Conservation (phyloP, 2,797 vertebrate species). For the Apogon hyalosoma region DNA sequence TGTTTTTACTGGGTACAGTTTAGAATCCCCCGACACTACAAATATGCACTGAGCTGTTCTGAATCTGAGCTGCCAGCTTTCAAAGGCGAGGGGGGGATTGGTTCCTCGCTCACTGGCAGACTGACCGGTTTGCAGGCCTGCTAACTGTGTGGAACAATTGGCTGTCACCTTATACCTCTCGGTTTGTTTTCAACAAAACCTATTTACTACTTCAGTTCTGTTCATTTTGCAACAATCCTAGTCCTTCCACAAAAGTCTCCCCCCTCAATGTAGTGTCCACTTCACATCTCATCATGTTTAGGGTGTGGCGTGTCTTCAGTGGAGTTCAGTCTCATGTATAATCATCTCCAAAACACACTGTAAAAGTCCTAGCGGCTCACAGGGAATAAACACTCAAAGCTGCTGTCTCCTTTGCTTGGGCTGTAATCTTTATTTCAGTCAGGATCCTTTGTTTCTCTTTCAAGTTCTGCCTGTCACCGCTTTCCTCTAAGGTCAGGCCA, state of each 20-base stretch:
- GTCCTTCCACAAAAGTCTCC: not conserved
- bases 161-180: slow-evolving; percentile 6
- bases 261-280: slow-evolving; percentile 2
- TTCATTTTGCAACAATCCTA: not conserved
- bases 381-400: slow-evolving; percentile 25
- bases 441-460: slow-evolving; percentile 21
- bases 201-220: not conserved
- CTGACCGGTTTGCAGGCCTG: slow-evolving; percentile 24
- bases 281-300: slow-evolving; percentile 9
- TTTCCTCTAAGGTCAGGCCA: slow-evolving; percentile 21
- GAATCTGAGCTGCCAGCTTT: slow-evolving; percentile 59
- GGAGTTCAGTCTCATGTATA: slow-evolving; percentile 9
- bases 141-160: slow-evolving; percentile 19
- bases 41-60: slow-evolving; percentile 71
- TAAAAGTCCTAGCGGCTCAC: slow-evolving; percentile 13
- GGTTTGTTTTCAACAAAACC: slow-evolving; percentile 15
- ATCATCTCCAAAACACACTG: slow-evolving; percentile 13
- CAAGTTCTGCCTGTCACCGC: slow-evolving; percentile 29
- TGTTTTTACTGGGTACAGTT: slow-evolving; percentile 83
- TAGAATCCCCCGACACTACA: slow-evolving; percentile 70
- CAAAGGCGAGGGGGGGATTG: slow-evolving; percentile 18
- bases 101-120: slow-evolving; percentile 18
- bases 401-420: slow-evolving; percentile 29
- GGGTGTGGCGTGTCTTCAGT: not conserved
- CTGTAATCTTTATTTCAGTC: slow-evolving; percentile 28